Percentiles rank a stretch among this genome's conserved stretches.
These are phyloP conservation scores for Dasypus novemcinctus DNA, from an alignment of 2,113 vertebrate species.

Conservation along the genomic window DNA sequence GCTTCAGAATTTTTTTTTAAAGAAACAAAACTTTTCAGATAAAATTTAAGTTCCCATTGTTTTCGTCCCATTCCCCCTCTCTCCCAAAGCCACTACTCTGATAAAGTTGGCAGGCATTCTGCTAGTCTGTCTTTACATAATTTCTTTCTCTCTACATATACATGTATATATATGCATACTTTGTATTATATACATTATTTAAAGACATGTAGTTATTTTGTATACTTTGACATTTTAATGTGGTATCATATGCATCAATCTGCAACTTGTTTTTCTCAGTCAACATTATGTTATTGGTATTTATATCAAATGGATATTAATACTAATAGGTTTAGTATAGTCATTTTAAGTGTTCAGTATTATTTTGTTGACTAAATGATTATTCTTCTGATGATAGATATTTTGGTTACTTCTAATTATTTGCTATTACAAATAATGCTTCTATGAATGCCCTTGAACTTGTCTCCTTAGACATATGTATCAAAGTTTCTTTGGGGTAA, in stretches of 20 bases:
- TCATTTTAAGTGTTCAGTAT: not conserved
- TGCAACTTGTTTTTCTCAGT: not conserved
- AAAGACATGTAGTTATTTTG: not conserved
- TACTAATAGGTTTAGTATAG: not conserved
- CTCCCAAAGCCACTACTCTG: not conserved
- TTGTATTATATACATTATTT: not conserved
- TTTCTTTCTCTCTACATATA: not conserved
- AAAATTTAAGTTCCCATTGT: not conserved
- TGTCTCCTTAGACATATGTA: not conserved
- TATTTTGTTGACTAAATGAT: not conserved
- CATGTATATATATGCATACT: not conserved
- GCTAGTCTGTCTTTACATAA: not conserved
- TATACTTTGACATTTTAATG: conserved; percentile 29
- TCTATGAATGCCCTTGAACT: not conserved
- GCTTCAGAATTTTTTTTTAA: not conserved
- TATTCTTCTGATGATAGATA: not conserved
- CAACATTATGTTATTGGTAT: not conserved
- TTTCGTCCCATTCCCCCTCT: not conserved
- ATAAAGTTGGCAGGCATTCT: not conserved
- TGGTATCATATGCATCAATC: not conserved
- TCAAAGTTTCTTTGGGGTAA: not conserved
- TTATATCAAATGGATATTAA: not conserved
- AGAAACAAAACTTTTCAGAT: conserved; percentile 30
- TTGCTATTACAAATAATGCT: not conserved
- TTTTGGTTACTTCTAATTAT: not conserved